These are phyloP conservation scores for Tenualosa thibaudeaui DNA, from an alignment of 2,797 vertebrate species.

Conservation along the genomic window DNA sequence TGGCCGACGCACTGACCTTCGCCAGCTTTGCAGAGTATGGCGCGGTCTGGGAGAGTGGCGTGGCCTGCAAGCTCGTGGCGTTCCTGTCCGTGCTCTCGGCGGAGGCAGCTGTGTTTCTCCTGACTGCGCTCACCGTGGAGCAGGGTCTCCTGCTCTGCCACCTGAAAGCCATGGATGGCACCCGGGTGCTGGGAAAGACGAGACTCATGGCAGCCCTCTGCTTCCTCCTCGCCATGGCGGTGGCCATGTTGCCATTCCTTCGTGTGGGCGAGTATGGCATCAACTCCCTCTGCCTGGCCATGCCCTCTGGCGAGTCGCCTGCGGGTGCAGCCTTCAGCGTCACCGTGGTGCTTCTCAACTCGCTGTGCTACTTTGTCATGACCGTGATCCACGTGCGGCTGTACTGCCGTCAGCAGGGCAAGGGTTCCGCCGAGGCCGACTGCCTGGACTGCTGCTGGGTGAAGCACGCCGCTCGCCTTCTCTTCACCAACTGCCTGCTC, in stretches of 20 bases:
- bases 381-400: slow-evolving; percentile 84
- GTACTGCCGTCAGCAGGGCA: slow-evolving; percentile 80
- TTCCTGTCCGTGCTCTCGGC: slow-evolving; percentile 87
- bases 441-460: slow-evolving; percentile 82
- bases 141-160: slow-evolving; percentile 68
- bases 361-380: slow-evolving; percentile 88
- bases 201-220: slow-evolving; percentile 65
- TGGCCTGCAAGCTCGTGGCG: slow-evolving; percentile 81
- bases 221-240: slow-evolving; percentile 66
- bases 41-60: slow-evolving; percentile 84
- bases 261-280: slow-evolving; percentile 70
- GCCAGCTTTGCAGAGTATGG: slow-evolving; percentile 86
- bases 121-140: slow-evolving; percentile 85
- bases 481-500: slow-evolving; percentile 90
- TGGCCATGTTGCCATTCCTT: slow-evolving; percentile 80
- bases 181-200: slow-evolving; percentile 39
- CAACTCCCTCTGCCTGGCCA: slow-evolving; percentile 84
- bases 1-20: slow-evolving; percentile 84
- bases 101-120: slow-evolving; percentile 86
- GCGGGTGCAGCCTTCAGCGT: slow-evolving; percentile 75
- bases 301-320: slow-evolving; percentile 77
- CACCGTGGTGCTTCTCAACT: slow-evolving; percentile 84
- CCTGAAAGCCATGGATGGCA: neutral
- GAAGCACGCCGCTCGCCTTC: slow-evolving; percentile 86
- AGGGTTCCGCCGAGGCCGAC: slow-evolving; percentile 69